These are phyloP conservation scores for Heliconius nattereri DNA, from an alignment of 1,140 invertebrate genomes.

Conservation along the genomic window DNA sequence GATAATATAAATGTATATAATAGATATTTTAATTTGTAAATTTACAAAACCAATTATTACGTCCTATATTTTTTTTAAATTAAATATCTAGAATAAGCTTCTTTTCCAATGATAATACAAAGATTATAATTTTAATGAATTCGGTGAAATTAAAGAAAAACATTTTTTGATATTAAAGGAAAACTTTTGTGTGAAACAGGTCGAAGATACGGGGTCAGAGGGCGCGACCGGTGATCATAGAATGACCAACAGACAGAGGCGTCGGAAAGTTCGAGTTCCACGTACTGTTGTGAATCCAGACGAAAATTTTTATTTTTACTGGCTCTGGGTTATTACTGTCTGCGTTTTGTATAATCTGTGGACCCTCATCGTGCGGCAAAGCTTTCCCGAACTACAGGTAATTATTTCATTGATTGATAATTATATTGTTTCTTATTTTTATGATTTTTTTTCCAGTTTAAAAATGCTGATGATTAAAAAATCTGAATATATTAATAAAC, in stretches of 20 bases:
- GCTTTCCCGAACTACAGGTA: conserved; percentile 94
- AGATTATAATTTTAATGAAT: no score
- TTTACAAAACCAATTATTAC: no score
- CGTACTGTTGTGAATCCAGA: conserved; percentile 96
- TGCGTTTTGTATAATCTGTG: conserved; percentile 97
- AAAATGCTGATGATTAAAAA: no score
- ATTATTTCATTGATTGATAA: neutral
- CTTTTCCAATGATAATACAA: no score
- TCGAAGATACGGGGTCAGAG: conserved; percentile 86
- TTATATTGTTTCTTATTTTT: neutral
- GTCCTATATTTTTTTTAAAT: no score
- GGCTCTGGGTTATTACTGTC: conserved; percentile 93
- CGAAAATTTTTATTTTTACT: conserved; percentile 97
- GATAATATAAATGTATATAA: neutral
- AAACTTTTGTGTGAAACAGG: conserved; percentile 49
- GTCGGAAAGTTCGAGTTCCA: conserved; percentile 86
- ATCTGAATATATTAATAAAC: no score
- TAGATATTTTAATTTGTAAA: neutral
- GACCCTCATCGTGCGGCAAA: conserved; percentile 96
- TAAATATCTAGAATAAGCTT: no score
- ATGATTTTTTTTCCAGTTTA: neutral
- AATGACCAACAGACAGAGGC: conserved; percentile 81
- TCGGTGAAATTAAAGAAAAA: no score
- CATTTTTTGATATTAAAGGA: no score
- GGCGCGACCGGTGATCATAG: conserved; percentile 83